Evolutionary conservation across 2,888 invertebrate genomes (phyloP).

Genomic region (Drosophila mercatorum): DNA sequence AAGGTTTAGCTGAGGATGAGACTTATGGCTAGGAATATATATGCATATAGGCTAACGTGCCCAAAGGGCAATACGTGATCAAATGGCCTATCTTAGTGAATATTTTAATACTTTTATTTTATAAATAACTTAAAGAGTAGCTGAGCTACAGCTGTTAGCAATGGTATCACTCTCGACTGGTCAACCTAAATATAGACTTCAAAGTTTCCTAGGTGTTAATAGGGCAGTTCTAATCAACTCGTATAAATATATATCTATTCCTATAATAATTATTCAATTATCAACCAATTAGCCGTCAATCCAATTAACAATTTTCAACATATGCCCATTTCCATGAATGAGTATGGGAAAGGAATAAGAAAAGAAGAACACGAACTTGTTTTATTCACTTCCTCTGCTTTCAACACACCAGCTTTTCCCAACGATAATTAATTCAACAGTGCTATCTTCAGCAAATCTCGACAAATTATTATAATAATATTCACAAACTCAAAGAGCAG

Average conservation of each 20-base stretch:
- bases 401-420: conserved; percentile 7
- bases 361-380: background rate
- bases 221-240: background rate
- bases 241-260: no score
- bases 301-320: background rate
- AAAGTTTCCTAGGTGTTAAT: no score
- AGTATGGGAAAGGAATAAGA: background rate
- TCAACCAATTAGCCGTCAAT: background rate
- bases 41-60: background rate
- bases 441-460: background rate
- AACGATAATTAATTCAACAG: conserved; percentile 16
- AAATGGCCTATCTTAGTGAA: background rate
- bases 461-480: conserved; percentile 7
- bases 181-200: no score
- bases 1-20: background rate
- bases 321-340: background rate
- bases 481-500: background rate
- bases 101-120: background rate
- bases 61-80: background rate
- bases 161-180: background rate
- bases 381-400: conserved; percentile 4
- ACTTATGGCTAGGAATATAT: background rate
- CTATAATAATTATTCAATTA: background rate
- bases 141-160: background rate
- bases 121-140: background rate